These are phyloP conservation scores for Loripinus fragilis DNA, from an alignment of 2,888 invertebrate genomes.

Conservation along the genomic window DNA sequence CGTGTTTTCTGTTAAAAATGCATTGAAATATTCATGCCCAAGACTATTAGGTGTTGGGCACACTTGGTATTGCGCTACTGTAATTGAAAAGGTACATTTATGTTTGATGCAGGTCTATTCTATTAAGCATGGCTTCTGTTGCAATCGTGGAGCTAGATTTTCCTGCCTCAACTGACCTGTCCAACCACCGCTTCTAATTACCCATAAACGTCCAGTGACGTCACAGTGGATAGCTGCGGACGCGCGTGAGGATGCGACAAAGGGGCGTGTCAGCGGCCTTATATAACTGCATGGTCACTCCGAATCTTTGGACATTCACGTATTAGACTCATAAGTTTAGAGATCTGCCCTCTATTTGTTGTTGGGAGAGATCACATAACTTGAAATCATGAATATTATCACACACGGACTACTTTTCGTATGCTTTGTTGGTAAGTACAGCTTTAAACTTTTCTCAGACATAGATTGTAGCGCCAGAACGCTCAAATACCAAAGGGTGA, in stretches of 20 bases:
- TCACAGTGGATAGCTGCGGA: neutral
- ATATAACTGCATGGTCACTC: neutral
- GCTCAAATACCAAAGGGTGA: too few relatives aligned
- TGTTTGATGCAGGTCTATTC: too few relatives aligned
- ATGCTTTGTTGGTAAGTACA: constrained; percentile 44
- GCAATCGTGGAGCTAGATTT: too few relatives aligned
- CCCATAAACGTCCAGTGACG: neutral
- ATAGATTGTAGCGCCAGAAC: too few relatives aligned
- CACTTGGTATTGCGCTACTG: too few relatives aligned
- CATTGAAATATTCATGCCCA: too few relatives aligned
- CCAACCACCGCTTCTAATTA: neutral
- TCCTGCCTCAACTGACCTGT: neutral
- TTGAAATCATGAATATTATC: constrained; percentile 7
- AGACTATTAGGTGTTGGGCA: too few relatives aligned
- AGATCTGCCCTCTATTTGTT: neutral
- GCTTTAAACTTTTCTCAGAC: too few relatives aligned
- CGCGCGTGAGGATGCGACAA: neutral
- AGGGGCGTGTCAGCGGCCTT: neutral
- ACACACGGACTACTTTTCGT: constrained; percentile 38
- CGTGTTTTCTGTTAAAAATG: too few relatives aligned
- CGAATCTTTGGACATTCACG: neutral
- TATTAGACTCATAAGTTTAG: neutral
- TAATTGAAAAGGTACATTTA: too few relatives aligned
- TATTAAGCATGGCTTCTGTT: neutral
- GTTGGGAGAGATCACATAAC: constrained; percentile 7